Conservation (phyloP, 2,888 invertebrate species). For the Zele albiditarsus region DNA sequence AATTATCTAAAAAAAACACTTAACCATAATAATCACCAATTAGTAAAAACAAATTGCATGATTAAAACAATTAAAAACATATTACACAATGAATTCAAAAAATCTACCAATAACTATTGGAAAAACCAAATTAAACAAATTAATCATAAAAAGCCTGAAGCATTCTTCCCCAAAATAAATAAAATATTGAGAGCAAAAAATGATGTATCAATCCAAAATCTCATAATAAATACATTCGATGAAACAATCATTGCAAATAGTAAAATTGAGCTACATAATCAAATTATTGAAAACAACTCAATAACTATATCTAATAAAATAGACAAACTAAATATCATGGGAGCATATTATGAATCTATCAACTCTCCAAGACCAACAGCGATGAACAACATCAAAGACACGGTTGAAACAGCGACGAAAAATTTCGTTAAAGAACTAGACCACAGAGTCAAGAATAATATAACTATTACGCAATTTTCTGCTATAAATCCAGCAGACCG, state of each 20-base stretch:
- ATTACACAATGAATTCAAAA: conserved; percentile 1
- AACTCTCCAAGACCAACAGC: too few relatives aligned
- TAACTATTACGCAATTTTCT: not conserved
- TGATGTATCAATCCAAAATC: too few relatives aligned
- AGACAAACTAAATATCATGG: not conserved
- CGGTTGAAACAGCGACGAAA: not conserved
- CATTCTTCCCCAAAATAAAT: conserved; percentile 29
- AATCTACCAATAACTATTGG: conserved; percentile 12
- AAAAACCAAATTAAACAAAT: conserved; percentile 7
- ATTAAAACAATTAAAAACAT: not conserved
- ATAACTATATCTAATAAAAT: not conserved
- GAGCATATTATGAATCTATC: too few relatives aligned
- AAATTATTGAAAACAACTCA: not conserved
- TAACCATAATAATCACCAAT: too few relatives aligned
- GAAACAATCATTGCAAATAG: too few relatives aligned
- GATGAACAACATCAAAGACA: not conserved
- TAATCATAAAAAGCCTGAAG: not conserved
- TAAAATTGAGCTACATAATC: too few relatives aligned
- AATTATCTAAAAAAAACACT: not conserved
- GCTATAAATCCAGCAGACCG: not conserved
- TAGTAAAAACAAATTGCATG: not conserved
- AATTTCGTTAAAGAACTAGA: not conserved
- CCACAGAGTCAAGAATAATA: not conserved
- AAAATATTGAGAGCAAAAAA: conserved; percentile 20
- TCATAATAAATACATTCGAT: not conserved